phyloP scores from a whole-genome alignment of 1,140 invertebrate genomes.

The Scaptomyza graminum region DNA sequence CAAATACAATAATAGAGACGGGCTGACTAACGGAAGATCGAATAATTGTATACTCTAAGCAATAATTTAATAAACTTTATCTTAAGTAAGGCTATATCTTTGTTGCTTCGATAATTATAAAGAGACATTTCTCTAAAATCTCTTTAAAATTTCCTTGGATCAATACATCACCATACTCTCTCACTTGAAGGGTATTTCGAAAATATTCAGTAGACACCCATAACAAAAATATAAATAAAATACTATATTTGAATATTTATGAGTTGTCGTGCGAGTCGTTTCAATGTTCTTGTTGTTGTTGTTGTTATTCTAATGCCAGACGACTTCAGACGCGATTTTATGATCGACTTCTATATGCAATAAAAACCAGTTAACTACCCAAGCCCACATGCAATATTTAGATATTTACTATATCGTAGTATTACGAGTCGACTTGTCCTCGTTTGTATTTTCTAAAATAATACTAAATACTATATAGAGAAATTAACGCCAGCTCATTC shows the following conservation, averaged over 20 bases:
- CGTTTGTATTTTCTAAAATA: too few species aligned
- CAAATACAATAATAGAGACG: slow-evolving; percentile 28
- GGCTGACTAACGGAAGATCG: slow-evolving; percentile 9
- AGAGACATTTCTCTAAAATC: too few species aligned
- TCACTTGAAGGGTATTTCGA: neutral
- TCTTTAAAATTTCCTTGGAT: too few species aligned
- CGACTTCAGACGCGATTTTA: slow-evolving; percentile 27
- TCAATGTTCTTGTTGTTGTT: slow-evolving; percentile 37
- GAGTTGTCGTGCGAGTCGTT: slow-evolving; percentile 61
- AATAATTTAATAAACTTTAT: too few species aligned
- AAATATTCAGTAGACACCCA: slow-evolving; percentile 60
- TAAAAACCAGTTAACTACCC: neutral
- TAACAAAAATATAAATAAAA: slow-evolving; percentile 26
- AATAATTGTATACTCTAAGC: slow-evolving; percentile 27
- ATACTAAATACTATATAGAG: neutral
- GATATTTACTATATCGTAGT: too few species aligned
- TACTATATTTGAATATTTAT: slow-evolving; percentile 66
- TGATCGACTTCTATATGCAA: slow-evolving; percentile 22
- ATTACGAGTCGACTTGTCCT: neutral
- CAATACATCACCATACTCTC: too few species aligned
- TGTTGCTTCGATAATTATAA: too few species aligned
- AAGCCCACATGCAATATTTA: neutral
- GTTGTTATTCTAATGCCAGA: slow-evolving; percentile 28
- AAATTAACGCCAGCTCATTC: slow-evolving; percentile 20
- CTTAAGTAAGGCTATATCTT: too few species aligned